These are phyloP conservation scores for Periophthalmus modestus DNA, from an alignment of 2,113 vertebrate species.

Conservation along the genomic window DNA sequence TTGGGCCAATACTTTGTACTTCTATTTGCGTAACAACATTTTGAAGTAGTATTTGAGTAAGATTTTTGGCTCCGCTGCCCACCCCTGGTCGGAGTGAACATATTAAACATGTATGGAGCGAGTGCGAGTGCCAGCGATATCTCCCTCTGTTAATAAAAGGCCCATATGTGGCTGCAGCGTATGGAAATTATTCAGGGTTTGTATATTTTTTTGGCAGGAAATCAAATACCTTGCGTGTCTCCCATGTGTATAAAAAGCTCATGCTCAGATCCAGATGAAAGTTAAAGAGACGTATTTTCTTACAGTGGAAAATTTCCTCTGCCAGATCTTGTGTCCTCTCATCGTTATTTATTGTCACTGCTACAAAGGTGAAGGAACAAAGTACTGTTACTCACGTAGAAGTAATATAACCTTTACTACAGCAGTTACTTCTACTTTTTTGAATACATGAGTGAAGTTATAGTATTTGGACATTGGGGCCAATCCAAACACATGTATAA, in stretches of 20 bases:
- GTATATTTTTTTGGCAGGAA: slow-evolving; percentile 29
- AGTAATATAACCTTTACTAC: not conserved
- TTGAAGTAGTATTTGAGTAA: not conserved
- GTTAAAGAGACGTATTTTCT: not conserved
- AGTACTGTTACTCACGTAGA: not conserved
- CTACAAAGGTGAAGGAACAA: not conserved
- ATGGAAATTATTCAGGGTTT: slow-evolving; percentile 37
- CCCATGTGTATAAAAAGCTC: slow-evolving; percentile 19
- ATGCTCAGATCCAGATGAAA: not conserved
- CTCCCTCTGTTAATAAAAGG: slow-evolving; percentile 32
- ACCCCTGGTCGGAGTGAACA: not conserved
- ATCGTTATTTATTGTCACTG: not conserved
- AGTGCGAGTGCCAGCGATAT: slow-evolving; percentile 4
- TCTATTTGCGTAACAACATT: no score
- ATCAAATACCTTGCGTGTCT: slow-evolving; percentile 28
- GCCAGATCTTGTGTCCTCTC: not conserved
- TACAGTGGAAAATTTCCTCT: not conserved
- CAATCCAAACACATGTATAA: no score
- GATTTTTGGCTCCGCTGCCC: not conserved
- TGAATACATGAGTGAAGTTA: no score
- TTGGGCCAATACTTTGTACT: no score
- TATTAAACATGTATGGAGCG: not conserved
- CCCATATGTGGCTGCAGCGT: slow-evolving; percentile 27
- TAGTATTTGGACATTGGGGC: no score
- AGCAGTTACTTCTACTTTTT: not conserved